Evolutionary conservation across 37 sponge, comb jelly and placozoan genomes (phyloP).

Genomic region (Chondrilla cf. caribensis): DNA sequence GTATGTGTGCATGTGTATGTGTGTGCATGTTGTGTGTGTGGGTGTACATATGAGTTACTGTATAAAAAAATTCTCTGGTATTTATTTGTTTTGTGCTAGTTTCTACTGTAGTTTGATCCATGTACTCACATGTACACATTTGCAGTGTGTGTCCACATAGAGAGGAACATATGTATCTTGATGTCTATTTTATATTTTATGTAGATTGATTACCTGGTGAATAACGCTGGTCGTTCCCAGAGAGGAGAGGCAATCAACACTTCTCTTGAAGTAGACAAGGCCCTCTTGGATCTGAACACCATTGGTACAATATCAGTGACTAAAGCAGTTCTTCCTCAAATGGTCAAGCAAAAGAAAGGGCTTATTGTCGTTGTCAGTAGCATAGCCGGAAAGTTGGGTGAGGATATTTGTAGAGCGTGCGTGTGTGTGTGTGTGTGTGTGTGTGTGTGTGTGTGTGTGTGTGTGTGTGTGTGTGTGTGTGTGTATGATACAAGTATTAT

Average conservation of each 20-base stretch:
- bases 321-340: conserved; percentile 81
- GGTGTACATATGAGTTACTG: not conserved
- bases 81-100: too few species aligned
- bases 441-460: not conserved
- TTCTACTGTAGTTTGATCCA: too few species aligned
- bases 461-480: not conserved
- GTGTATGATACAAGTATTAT: not conserved
- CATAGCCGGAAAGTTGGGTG: conserved; percentile 87
- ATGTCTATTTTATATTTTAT: too few species aligned
- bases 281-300: conserved; percentile 72
- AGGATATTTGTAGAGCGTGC: not conserved
- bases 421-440: not conserved
- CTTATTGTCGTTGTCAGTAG: conserved; percentile 78
- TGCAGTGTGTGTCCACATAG: too few species aligned
- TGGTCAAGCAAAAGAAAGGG: conserved; percentile 66
- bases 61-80: too few species aligned
- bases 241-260: conserved; percentile 74
- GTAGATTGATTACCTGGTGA: conserved; percentile 87
- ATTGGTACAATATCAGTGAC: conserved; percentile 85
- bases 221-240: conserved; percentile 93
- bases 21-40: not conserved
- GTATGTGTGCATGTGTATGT: conserved; percentile 1
- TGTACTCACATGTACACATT: too few species aligned
- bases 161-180: too few species aligned
- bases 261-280: conserved; percentile 63